phyloP scores from a whole-genome alignment of 92 coral and sea anemone genomes.

The Meandrina meandrites region DNA sequence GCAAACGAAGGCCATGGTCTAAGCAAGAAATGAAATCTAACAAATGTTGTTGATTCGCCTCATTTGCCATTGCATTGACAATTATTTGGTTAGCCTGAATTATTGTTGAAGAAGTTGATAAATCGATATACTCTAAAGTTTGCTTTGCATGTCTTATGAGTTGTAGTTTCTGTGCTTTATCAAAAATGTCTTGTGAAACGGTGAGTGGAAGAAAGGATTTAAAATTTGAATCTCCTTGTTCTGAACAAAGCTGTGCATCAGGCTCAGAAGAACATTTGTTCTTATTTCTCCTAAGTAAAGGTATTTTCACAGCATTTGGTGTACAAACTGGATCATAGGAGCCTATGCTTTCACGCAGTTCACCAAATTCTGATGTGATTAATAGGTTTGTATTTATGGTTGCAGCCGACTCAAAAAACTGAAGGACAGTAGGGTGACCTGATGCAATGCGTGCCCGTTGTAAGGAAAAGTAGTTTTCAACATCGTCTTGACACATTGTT shows the following conservation, averaged over 20 bases:
- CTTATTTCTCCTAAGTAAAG: constrained; percentile 27
- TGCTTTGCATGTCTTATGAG: constrained; percentile 54
- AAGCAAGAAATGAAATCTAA: constrained; percentile 19
- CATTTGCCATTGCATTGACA: constrained; percentile 16
- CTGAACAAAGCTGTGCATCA: neutral
- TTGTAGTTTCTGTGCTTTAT: constrained; percentile 50
- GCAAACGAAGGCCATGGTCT: constrained; percentile 15
- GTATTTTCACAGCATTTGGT: constrained; percentile 40
- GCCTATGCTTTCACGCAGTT: constrained; percentile 10
- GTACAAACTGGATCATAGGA: constrained; percentile 33
- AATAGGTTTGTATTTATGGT: constrained; percentile 3
- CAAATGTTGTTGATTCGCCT: constrained; percentile 20
- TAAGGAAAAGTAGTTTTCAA: constrained; percentile 59
- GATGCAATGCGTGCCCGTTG: constrained; percentile 50
- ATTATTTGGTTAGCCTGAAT: constrained; percentile 2
- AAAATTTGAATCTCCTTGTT: neutral
- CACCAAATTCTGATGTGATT: constrained; percentile 27
- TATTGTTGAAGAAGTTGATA: constrained; percentile 20
- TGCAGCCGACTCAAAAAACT: constrained; percentile 13
- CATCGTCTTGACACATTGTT: constrained; percentile 68
- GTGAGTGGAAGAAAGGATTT: constrained; percentile 16
- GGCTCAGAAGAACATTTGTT: neutral
- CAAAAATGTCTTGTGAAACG: neutral
- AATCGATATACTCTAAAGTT: constrained; percentile 60
- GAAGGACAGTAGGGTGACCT: constrained; percentile 17